Evolutionary conservation across 2,797 vertebrate species (phyloP).

Genomic region (Australoheros facetus): DNA sequence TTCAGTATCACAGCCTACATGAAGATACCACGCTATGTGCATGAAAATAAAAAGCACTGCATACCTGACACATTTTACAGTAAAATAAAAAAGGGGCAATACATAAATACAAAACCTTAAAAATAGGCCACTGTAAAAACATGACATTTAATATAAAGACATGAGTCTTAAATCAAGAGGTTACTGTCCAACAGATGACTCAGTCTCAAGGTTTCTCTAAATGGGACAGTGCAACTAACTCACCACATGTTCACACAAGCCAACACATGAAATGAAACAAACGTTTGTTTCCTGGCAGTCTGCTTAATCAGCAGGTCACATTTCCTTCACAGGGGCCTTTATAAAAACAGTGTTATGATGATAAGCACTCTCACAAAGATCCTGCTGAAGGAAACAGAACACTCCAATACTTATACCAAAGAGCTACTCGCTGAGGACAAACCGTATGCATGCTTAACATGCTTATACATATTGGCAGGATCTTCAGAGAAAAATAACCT

Average conservation of each 20-base stretch:
- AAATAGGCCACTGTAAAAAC: slow-evolving; percentile 52
- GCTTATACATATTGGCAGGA: slow-evolving; percentile 15
- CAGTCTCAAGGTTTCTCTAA: slow-evolving; percentile 34
- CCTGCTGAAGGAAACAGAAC: background rate
- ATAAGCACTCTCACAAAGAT: slow-evolving; percentile 12
- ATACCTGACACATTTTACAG: slow-evolving; percentile 33
- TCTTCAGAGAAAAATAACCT: background rate
- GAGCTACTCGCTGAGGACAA: slow-evolving; percentile 28
- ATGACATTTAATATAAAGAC: slow-evolving; percentile 37
- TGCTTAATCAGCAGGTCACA: slow-evolving; percentile 23
- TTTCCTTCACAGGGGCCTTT: slow-evolving; percentile 21
- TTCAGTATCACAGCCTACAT: slow-evolving; percentile 59
- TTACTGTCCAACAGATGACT: slow-evolving; percentile 30
- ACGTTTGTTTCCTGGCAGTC: slow-evolving; percentile 40
- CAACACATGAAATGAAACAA: slow-evolving; percentile 25
- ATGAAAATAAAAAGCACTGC: slow-evolving; percentile 47
- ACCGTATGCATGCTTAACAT: slow-evolving; percentile 47
- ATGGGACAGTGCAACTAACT: slow-evolving; percentile 11
- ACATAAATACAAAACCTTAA: slow-evolving; percentile 52
- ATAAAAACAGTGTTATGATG: slow-evolving; percentile 32
- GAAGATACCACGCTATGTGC: slow-evolving; percentile 33
- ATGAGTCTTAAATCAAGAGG: slow-evolving; percentile 15
- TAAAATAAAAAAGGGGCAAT: slow-evolving; percentile 26
- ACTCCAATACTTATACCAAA: background rate
- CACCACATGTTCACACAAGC: slow-evolving; percentile 36